phyloP scores from a whole-genome alignment of 2,888 invertebrate species.

The Lamproptera curius region DNA sequence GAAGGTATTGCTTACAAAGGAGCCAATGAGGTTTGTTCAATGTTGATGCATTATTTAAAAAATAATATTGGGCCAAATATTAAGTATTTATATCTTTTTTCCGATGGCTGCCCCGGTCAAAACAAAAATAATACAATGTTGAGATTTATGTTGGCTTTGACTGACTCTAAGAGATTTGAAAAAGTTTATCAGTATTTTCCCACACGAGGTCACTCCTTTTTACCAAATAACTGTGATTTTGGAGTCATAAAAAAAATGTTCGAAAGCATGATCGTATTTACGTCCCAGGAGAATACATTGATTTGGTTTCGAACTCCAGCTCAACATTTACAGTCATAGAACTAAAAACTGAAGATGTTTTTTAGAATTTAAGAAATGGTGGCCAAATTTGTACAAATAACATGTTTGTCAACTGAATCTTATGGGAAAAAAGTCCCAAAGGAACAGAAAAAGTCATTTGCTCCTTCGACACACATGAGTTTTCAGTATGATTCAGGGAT shows the following conservation, averaged over 20 bases:
- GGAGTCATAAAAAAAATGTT: constrained; percentile 25
- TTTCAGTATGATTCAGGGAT: constrained; percentile 23
- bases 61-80: too few species aligned
- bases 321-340: constrained; percentile 28
- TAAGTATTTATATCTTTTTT: too few species aligned
- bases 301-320: constrained; percentile 29
- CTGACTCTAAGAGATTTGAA: too few species aligned
- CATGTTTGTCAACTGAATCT: constrained; percentile 21
- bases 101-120: too few species aligned
- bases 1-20: too few species aligned
- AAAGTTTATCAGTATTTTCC: too few species aligned
- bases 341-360: constrained; percentile 25
- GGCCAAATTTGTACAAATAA: constrained; percentile 23
- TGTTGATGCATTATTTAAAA: too few species aligned
- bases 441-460: constrained; percentile 21
- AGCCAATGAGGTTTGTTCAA: too few species aligned
- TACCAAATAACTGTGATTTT: constrained; percentile 24
- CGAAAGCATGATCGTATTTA: constrained; percentile 25
- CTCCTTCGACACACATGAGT: constrained; percentile 22
- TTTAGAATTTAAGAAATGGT: constrained; percentile 26
- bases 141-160: too few species aligned
- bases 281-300: constrained; percentile 24
- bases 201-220: too few species aligned
- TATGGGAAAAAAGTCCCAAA: constrained; percentile 23
- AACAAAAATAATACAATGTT: too few species aligned